Evolutionary conservation across 1,140 invertebrate genomes (phyloP).

Genomic region (silkworm (Bombyx mori)): DNA sequence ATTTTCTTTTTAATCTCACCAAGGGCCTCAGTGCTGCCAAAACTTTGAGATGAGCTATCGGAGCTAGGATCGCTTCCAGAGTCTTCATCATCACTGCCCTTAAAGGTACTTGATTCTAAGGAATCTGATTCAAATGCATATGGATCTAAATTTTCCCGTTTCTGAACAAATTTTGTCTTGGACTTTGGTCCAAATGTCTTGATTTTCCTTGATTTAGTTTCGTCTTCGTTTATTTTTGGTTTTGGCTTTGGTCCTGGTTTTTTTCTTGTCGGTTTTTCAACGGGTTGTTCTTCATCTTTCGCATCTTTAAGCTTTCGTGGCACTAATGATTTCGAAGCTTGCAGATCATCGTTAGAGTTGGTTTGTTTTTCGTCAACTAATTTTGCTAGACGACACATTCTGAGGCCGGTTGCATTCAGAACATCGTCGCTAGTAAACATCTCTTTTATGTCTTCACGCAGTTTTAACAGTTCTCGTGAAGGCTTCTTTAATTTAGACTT

Average conservation of each 20-base stretch:
- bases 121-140: constrained; percentile 52
- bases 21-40: constrained; percentile 31
- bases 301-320: constrained; percentile 36
- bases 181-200: constrained; percentile 32
- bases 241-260: constrained; percentile 32
- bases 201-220: constrained; percentile 17
- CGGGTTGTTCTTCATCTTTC: constrained; percentile 12
- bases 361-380: constrained; percentile 36
- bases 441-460: constrained; percentile 78
- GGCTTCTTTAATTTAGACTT: constrained; percentile 35
- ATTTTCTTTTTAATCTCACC: constrained; percentile 38
- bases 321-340: constrained; percentile 28
- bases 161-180: constrained; percentile 30
- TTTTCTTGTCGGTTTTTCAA: constrained; percentile 27
- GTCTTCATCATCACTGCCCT: constrained; percentile 26
- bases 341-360: constrained; percentile 14
- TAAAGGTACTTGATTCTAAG: constrained; percentile 25
- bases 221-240: constrained; percentile 17
- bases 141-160: constrained; percentile 32
- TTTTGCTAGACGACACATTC: constrained; percentile 70
- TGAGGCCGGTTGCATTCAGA: constrained; percentile 63
- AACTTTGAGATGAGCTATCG: constrained; percentile 35
- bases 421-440: constrained; percentile 78
- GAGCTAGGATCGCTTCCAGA: constrained; percentile 34
- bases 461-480: constrained; percentile 71